These are phyloP conservation scores for Gasteruption jaculator DNA, from an alignment of 2,888 invertebrate genomes.

Conservation along the genomic window DNA sequence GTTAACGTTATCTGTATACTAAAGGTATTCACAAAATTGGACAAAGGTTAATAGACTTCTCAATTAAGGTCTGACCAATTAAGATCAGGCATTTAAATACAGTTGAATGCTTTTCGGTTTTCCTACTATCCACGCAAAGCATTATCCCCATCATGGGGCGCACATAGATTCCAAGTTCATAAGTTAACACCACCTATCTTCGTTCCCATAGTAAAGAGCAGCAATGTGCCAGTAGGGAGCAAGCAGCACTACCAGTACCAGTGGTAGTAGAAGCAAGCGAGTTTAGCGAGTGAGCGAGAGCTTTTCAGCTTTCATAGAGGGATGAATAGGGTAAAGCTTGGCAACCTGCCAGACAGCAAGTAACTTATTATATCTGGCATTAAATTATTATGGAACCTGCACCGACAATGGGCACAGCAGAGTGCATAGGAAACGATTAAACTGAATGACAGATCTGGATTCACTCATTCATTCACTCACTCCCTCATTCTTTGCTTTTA, in stretches of 20 bases:
- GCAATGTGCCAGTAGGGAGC: conserved; percentile 4
- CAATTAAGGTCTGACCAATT: conserved; percentile 44
- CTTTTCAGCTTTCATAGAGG: conserved; percentile 47
- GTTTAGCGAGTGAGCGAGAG: conserved; percentile 24
- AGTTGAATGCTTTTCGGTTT: conserved; percentile 20
- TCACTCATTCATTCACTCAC: conserved; percentile 26
- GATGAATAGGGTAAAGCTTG: conserved; percentile 48
- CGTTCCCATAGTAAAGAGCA: too few relatives aligned
- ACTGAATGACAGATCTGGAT: conserved; percentile 44
- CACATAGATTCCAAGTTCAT: conserved; percentile 39
- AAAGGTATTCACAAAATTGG: too few relatives aligned
- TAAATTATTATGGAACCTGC: conserved; percentile 49
- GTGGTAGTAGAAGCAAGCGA: conserved; percentile 13
- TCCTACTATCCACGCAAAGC: too few relatives aligned
- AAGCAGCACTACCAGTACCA: too few relatives aligned
- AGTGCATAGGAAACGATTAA: conserved; percentile 52
- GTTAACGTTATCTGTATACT: too few relatives aligned
- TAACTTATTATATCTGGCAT: conserved; percentile 53
- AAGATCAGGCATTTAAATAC: conserved; percentile 39
- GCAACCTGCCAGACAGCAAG: conserved; percentile 49
- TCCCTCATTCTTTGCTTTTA: too few relatives aligned
- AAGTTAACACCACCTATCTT: conserved; percentile 43
- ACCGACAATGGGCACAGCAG: conserved; percentile 47
- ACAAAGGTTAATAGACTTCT: conserved; percentile 40
- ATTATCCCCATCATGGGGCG: conserved; percentile 36